Conservation (phyloP, 2,888 invertebrate genomes). For the Zygogramma bicolorata region DNA sequence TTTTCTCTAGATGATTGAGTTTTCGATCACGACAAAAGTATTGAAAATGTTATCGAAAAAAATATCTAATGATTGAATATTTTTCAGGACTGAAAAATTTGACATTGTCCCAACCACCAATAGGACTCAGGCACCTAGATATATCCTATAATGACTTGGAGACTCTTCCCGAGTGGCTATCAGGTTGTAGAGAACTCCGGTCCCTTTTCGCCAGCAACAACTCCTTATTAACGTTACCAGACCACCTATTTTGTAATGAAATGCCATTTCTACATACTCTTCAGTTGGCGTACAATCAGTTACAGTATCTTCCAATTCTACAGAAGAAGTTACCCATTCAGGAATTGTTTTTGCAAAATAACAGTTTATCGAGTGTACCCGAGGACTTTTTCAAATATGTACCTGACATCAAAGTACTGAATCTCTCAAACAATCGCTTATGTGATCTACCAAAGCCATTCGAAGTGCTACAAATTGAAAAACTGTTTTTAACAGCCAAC, state of each 20-base stretch:
- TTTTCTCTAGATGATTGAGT: too few relatives aligned
- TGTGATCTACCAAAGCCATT: conserved; percentile 74
- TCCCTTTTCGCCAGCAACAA: conserved; percentile 84
- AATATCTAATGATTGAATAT: too few relatives aligned
- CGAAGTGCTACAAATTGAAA: conserved; percentile 74
- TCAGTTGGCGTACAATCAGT: conserved; percentile 83
- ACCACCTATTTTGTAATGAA: conserved; percentile 81
- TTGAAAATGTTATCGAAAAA: too few relatives aligned
- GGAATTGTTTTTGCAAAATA: conserved; percentile 82
- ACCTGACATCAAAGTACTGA: conserved; percentile 76
- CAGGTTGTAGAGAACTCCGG: conserved; percentile 78
- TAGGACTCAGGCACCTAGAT: conserved; percentile 80
- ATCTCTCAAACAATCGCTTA: conserved; percentile 84
- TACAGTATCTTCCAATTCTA: conserved; percentile 79
- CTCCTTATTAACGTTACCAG: conserved; percentile 76
- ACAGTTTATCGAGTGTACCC: conserved; percentile 80
- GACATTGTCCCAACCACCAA: conserved; percentile 77
- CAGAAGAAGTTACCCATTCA: conserved; percentile 76
- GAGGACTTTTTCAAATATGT: conserved; percentile 81
- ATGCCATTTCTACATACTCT: conserved; percentile 79
- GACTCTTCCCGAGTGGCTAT: conserved; percentile 82
- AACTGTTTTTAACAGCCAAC: conserved; percentile 81
- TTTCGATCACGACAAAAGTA: too few relatives aligned
- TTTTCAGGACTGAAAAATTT: conserved; percentile 80
- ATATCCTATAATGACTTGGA: conserved; percentile 83